Evolutionary conservation across 1,140 invertebrate genomes (phyloP).

Genomic region (Heliconius hermathena): DNA sequence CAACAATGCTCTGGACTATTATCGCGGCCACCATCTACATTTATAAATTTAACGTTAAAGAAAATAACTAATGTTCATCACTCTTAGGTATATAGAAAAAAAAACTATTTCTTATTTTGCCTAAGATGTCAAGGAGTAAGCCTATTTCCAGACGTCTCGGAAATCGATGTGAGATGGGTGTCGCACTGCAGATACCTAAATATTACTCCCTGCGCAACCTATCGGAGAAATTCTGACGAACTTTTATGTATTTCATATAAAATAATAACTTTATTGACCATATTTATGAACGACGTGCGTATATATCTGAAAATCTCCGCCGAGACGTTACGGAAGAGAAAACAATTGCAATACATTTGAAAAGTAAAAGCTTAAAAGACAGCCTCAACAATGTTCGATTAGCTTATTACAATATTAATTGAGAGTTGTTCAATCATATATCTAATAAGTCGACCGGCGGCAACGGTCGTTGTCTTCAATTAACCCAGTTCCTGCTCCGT

Average conservation of each 20-base stretch:
- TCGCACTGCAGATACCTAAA: conserved; percentile 74
- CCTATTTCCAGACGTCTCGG: conserved; percentile 52
- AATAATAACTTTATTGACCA: conserved; percentile 36
- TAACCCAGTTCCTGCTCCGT: conserved; percentile 68
- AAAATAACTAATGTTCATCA: neutral
- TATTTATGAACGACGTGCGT: neutral
- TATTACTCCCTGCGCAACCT: conserved; percentile 48
- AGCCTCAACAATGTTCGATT: conserved; percentile 18
- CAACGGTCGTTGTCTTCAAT: conserved; percentile 69
- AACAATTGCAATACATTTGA: conserved; percentile 1
- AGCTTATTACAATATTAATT: conserved; percentile 66
- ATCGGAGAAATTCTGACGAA: conserved; percentile 56
- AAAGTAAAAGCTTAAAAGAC: conserved; percentile 17
- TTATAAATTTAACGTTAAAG: conserved; percentile 6
- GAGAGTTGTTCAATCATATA: conserved; percentile 59
- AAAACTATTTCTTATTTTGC: conserved; percentile 14
- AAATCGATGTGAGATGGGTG: conserved; percentile 73
- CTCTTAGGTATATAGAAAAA: neutral
- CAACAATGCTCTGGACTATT: conserved; percentile 19
- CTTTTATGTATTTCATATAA: conserved; percentile 49
- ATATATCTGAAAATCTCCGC: neutral
- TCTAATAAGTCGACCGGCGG: conserved; percentile 54
- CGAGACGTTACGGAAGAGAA: neutral
- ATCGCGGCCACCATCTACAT: conserved; percentile 19
- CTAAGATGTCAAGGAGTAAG: conserved; percentile 35